Base-by-base conservation (phyloP, 2,797 vertebrate genomes). In the Apogon hyalosoma region DNA sequence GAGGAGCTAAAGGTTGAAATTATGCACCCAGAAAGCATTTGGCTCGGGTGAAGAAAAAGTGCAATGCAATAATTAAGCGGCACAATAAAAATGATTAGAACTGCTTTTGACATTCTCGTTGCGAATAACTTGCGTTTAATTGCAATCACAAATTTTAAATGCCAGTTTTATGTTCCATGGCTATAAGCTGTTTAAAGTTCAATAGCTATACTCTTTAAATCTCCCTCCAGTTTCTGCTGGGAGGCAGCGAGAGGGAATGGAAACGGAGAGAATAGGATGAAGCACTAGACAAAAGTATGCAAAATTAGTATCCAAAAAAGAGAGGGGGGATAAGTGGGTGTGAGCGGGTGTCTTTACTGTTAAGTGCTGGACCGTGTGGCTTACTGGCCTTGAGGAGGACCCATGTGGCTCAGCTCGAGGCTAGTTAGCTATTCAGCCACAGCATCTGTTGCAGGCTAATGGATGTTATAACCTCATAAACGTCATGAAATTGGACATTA, bases 391-490 rank as follows among this genome's bases (percentile, higher is more conserved):
- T 76, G 70, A 92, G 91, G 88, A 92, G 80, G 87, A 85, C 87
- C 87, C 65, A 60, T 69, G 87, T 79, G 74, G 82, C 83, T 84
- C 84, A 13, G 84, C 91, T 92, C 82, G 73, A 84, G 91, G 90
- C 91, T 92, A 88, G 90, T 94, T 94, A 92, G 85, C 90, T 89
- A 88, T 93, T 93, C 91, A 89, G 88, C 90, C 80, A 74, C 90
- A 90, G 91, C 93, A 95, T 94, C 94, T 95, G 94, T 93, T 93
- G 92, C 88, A 83, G 91, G 92, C 93, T 94, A 95, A 95, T 95
- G 92, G 92, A 94, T 95, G 94, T 95, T 94, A 94, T 93, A 94
- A 94, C 93, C 94, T 93, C 93, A 94, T 94, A 93, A 94, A 94
- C 88, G 84, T 95, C 93, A 93, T 90, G 91, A 93, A 95, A 94